Conservation (phyloP, 2,113 vertebrate genomes). For the Oxyura jamaicensis region DNA sequence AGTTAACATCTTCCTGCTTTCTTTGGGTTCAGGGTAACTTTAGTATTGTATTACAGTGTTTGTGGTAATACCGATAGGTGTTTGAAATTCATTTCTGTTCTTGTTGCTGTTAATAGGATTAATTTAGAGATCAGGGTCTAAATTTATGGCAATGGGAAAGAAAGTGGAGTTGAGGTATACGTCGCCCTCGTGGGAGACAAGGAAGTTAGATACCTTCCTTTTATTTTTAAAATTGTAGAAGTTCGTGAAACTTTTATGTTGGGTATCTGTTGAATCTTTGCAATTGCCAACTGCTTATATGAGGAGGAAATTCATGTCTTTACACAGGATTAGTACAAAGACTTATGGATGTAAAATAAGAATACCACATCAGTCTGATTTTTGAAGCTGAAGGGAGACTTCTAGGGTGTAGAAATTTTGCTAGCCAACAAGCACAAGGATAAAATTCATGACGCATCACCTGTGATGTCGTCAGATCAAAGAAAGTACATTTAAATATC, state of each 20-base stretch:
- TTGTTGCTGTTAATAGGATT: neutral
- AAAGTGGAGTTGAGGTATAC: neutral
- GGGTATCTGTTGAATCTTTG: neutral
- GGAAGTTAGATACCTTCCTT: neutral
- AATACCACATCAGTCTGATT: neutral
- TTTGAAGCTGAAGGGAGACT: neutral
- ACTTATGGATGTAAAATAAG: neutral
- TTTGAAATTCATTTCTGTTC: neutral
- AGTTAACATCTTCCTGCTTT: neutral
- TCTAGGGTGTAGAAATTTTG: neutral
- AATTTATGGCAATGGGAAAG: neutral
- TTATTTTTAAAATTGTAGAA: neutral
- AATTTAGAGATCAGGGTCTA: neutral
- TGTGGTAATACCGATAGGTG: neutral
- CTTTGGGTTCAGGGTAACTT: neutral
- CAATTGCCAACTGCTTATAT: neutral
- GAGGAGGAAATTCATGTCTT: neutral
- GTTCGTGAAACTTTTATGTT: neutral
- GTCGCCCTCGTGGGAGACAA: neutral
- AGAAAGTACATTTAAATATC: neutral
- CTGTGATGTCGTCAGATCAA: neutral
- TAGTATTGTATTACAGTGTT: neutral
- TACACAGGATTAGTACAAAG: neutral
- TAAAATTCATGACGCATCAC: neutral
- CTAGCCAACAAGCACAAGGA: neutral